These are phyloP conservation scores for Otis tarda DNA, from an alignment of 2,113 vertebrate species.

Conservation along the genomic window DNA sequence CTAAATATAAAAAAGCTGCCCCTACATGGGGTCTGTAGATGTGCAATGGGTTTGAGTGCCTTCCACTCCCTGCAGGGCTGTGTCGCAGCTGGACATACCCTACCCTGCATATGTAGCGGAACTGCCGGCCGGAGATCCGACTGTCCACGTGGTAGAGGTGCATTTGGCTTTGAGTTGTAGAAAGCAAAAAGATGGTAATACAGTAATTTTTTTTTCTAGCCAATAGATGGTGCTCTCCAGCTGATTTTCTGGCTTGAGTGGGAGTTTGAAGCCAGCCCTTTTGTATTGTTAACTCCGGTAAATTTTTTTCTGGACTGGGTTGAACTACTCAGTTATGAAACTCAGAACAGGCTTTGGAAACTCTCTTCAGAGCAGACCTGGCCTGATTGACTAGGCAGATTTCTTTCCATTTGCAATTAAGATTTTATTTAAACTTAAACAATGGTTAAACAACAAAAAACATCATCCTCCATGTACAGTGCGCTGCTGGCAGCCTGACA, in stretches of 20 bases:
- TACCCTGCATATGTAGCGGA: fast-evolving
- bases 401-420: constrained; percentile 30
- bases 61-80: background rate
- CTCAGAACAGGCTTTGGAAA: background rate
- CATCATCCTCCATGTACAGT: background rate
- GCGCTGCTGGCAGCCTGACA: constrained; percentile 24
- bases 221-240: constrained; percentile 57
- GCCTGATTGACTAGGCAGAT: background rate
- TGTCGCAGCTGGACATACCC: fast-evolving
- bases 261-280: background rate
- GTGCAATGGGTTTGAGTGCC: fast-evolving
- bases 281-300: background rate
- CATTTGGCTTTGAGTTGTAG: fast-evolving
- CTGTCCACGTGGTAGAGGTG: fast-evolving
- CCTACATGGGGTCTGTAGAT: fast-evolving
- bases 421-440: constrained; percentile 27
- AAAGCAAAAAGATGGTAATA: fast-evolving
- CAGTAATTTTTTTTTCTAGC: background rate
- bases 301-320: background rate
- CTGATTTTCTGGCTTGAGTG: background rate
- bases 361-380: background rate
- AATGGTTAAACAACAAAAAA: background rate
- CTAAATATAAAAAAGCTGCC: background rate
- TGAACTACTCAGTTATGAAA: background rate
- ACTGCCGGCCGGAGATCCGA: fast-evolving